Evolutionary conservation across 2,113 vertebrate genomes (phyloP).

Genomic region (Oreochromis spilurus): DNA sequence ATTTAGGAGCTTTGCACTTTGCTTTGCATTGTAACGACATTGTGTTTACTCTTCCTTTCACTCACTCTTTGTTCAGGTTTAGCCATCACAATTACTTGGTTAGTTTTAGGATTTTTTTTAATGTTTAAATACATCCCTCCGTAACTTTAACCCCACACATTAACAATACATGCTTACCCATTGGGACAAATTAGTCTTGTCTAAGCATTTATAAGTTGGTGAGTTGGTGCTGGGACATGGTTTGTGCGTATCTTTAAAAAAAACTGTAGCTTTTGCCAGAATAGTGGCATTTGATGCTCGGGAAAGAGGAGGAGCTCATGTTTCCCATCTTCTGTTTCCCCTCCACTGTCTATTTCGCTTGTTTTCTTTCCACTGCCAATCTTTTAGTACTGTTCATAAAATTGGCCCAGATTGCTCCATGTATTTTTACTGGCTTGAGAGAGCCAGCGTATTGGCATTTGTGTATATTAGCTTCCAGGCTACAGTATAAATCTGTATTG

Average conservation of each 20-base stretch:
- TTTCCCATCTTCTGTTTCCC: not conserved
- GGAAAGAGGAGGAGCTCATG: not conserved
- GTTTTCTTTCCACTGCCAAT: constrained; percentile 41
- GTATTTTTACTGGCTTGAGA: constrained; percentile 56
- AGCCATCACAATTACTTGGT: not conserved
- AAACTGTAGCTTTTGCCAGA: not conserved
- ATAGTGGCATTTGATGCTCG: not conserved
- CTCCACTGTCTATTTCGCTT: not conserved
- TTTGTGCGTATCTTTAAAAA: not conserved
- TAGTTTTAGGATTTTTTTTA: not conserved
- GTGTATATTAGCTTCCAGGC: constrained; percentile 71
- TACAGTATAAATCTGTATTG: constrained; percentile 77
- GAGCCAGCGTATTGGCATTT: constrained; percentile 66
- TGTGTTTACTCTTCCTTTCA: not conserved
- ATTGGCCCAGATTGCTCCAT: constrained; percentile 66
- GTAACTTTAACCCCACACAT: not conserved
- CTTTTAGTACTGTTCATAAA: constrained; percentile 71
- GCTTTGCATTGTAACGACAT: not conserved
- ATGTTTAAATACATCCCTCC: not conserved
- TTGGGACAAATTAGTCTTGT: not conserved
- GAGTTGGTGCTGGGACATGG: not conserved
- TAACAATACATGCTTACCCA: not conserved
- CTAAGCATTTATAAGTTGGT: not conserved
- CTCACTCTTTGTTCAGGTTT: not conserved
- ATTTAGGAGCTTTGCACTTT: not conserved